Evolutionary conservation across 2,888 invertebrate genomes (phyloP).

Genomic region (Melanchra persicariae): DNA sequence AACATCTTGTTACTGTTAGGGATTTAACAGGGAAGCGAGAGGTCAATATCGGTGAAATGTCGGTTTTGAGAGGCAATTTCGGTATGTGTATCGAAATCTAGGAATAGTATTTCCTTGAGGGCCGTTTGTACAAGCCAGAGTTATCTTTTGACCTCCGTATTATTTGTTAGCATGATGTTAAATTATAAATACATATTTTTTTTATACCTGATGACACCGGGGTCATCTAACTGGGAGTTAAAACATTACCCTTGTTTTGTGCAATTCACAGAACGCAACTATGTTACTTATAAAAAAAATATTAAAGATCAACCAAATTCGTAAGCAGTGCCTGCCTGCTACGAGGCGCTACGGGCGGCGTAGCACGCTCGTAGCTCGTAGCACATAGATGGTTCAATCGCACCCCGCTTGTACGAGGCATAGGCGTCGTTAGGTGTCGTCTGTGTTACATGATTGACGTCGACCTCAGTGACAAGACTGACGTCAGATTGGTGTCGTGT

Average conservation of each 20-base stretch:
- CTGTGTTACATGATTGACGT: slow-evolving; percentile 53
- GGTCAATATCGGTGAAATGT: not conserved
- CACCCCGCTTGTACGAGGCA: slow-evolving; percentile 39
- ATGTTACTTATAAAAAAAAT: not conserved
- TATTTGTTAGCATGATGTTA: too few species aligned
- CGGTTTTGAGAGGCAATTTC: not conserved
- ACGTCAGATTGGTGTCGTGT: slow-evolving; percentile 50
- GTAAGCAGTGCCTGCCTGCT: slow-evolving; percentile 32
- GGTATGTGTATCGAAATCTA: not conserved
- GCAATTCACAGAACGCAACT: not conserved
- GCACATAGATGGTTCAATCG: slow-evolving; percentile 61
- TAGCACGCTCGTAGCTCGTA: slow-evolving; percentile 60
- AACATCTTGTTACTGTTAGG: not conserved
- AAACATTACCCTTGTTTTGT: too few species aligned
- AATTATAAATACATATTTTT: too few species aligned
- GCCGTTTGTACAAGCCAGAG: too few species aligned
- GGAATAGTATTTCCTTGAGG: not conserved
- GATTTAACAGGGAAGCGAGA: not conserved
- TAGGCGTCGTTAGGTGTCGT: slow-evolving; percentile 50
- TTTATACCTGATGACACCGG: too few species aligned
- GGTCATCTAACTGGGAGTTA: too few species aligned
- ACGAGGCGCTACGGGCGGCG: slow-evolving; percentile 48
- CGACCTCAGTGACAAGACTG: slow-evolving; percentile 48
- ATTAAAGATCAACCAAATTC: not conserved
- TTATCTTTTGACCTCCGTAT: too few species aligned